Conservation (phyloP, 2,797 vertebrate species). For the Bufotes viridis region DNA sequence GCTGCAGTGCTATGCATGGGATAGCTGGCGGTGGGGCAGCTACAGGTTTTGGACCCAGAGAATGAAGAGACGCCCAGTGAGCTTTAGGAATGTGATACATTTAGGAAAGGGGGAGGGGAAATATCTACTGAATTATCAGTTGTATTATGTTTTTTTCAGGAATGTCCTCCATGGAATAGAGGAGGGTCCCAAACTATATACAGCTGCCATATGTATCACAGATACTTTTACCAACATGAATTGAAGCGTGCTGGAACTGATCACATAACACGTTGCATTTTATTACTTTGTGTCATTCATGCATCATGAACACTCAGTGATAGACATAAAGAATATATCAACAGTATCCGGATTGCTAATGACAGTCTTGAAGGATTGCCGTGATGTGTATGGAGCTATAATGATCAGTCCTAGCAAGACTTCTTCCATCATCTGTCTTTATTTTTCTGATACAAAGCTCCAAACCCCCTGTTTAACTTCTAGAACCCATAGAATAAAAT, state of each 20-base stretch:
- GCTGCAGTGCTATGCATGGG: background rate
- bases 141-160: background rate
- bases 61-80: background rate
- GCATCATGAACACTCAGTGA: background rate
- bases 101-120: background rate
- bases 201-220: background rate
- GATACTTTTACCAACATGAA: background rate
- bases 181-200: background rate
- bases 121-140: background rate
- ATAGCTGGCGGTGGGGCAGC: background rate
- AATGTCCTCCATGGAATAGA: background rate
- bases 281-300: background rate
- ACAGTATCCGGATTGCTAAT: background rate
- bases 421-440: background rate
- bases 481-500: too few species aligned
- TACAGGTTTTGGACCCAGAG: background rate
- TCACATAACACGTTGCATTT: background rate
- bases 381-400: background rate
- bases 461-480: too few species aligned
- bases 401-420: background rate
- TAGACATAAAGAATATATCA: background rate
- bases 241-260: background rate
- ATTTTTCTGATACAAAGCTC: too few species aligned
- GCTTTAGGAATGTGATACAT: slow-evolving; percentile 4
- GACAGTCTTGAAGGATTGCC: background rate